A percentile compares a stretch with the other conserved stretches of the same genome.
phyloP scores from a whole-genome alignment of 2,797 vertebrate species.

The Peromyscus attwateri region DNA sequence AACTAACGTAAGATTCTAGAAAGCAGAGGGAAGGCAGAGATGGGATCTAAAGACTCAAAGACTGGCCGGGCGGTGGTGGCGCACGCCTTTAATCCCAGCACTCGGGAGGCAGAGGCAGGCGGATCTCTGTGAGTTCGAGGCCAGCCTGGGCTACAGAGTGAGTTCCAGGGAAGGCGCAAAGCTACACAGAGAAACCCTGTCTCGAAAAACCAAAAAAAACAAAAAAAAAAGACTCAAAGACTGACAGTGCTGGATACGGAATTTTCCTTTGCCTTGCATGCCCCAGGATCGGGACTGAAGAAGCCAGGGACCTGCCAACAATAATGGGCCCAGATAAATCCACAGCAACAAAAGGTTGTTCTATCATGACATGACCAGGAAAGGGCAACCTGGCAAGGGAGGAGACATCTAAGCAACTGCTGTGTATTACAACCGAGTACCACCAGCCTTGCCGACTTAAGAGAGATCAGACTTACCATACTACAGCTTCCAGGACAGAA shows the following conservation, averaged over 20 bases:
- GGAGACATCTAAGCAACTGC: neutral
- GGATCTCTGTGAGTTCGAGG: no score
- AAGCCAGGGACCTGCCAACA: neutral
- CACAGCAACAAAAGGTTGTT: neutral
- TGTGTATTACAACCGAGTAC: neutral
- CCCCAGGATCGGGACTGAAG: neutral
- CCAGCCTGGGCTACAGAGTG: no score
- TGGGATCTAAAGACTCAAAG: neutral
- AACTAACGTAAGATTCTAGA: conserved; percentile 11
- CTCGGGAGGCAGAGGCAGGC: no score
- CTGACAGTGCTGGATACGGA: neutral
- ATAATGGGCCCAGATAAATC: neutral
- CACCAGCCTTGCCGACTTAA: neutral
- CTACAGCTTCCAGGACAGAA: neutral
- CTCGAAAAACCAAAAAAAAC: no score
- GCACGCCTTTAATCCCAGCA: no score
- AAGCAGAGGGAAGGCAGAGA: neutral
- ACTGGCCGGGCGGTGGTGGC: no score
- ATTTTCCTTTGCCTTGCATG: neutral
- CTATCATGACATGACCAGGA: neutral
- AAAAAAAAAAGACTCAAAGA: neutral
- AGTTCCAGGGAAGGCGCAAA: no score
- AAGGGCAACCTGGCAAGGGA: neutral
- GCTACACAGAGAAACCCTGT: no score
- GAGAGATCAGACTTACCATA: neutral